phyloP scores from a whole-genome alignment of 2,113 vertebrate genomes.

The Myrmecobius fasciatus region DNA sequence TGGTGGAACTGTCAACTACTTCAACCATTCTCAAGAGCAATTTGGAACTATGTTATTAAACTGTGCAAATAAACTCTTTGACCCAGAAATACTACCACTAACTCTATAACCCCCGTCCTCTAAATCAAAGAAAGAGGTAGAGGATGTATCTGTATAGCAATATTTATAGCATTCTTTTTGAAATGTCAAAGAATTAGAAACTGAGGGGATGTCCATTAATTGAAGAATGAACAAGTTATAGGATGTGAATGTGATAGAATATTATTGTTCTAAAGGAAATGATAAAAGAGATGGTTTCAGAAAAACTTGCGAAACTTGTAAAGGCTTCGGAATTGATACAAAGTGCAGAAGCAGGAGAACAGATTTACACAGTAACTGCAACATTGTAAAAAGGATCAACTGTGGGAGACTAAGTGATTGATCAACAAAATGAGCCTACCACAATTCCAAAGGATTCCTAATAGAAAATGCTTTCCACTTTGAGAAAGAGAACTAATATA shows the following conservation, averaged over 20 bases:
- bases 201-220: background rate
- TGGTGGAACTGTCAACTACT: background rate
- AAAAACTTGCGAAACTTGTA: background rate
- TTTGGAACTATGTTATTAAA: background rate
- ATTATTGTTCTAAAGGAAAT: background rate
- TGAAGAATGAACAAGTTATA: background rate
- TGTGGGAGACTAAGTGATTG: background rate
- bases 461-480: background rate
- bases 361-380: background rate
- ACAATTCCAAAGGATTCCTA: background rate
- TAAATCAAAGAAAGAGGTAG: background rate
- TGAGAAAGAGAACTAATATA: background rate
- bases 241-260: background rate
- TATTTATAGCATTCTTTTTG: background rate
- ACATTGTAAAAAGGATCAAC: background rate
- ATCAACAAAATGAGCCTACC: background rate
- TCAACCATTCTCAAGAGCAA: background rate
- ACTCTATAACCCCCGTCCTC: background rate
- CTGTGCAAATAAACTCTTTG: background rate
- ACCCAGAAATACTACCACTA: background rate
- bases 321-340: background rate
- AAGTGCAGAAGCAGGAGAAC: background rate
- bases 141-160: background rate
- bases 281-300: background rate
- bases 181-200: background rate